A percentile compares a stretch with the other conserved stretches of the same genome.
phyloP scores from a whole-genome alignment of 2,113 vertebrate genomes.

The Cariama cristata region DNA sequence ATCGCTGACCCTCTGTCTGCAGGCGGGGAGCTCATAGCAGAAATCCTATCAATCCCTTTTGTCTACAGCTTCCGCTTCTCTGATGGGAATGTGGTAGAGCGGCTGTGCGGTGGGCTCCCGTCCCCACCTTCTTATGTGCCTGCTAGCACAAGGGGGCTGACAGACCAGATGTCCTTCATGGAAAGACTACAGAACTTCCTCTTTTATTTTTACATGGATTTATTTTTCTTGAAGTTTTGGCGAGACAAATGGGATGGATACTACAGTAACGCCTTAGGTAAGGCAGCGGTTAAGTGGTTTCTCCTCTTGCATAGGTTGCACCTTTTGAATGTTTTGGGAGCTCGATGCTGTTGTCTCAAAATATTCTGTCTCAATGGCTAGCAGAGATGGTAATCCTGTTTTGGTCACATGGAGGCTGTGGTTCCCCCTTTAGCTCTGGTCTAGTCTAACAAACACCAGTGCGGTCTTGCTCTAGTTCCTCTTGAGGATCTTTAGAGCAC shows the following conservation, averaged over 20 bases:
- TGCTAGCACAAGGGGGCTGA: conserved; percentile 41
- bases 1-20: conserved; percentile 63
- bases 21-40: conserved; percentile 69
- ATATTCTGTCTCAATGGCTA: not conserved
- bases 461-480: not conserved
- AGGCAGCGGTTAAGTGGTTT: not conserved
- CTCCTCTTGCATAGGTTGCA: not conserved
- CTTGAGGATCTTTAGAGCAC: not conserved
- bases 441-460: not conserved
- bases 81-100: conserved; percentile 21
- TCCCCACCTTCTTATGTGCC: conserved; percentile 74
- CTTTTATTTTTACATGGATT: conserved; percentile 42
- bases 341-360: not conserved
- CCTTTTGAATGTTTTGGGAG: not conserved
- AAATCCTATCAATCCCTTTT: conserved; percentile 67
- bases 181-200: conserved; percentile 71
- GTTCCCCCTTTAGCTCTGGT: not conserved
- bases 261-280: conserved; percentile 65
- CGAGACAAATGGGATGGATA: conserved; percentile 48
- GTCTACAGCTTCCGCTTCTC: conserved; percentile 66
- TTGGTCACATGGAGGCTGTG: not conserved
- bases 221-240: conserved; percentile 10
- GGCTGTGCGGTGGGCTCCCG: conserved; percentile 56
- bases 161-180: conserved; percentile 66
- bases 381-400: not conserved